phyloP scores from a whole-genome alignment of 2,797 vertebrate species.

The Hemitrygon akajei region DNA sequence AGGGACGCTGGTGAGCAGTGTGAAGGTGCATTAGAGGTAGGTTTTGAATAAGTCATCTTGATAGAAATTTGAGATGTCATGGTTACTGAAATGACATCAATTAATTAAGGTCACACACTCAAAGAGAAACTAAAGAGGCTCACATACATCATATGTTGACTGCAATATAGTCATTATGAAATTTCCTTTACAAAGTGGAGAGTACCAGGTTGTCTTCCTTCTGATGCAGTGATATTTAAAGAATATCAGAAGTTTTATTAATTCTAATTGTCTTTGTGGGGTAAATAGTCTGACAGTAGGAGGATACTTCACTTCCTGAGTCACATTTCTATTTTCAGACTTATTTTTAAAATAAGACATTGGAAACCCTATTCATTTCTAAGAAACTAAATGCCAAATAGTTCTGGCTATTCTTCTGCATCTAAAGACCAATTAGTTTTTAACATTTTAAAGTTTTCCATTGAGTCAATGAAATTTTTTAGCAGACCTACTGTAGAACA shows the following conservation, averaged over 20 bases:
- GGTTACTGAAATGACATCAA: background rate
- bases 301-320: background rate
- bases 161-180: constrained; percentile 29
- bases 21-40: background rate
- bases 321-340: background rate
- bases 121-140: constrained; percentile 24
- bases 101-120: constrained; percentile 33
- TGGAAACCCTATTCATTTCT: background rate
- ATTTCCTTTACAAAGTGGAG: constrained; percentile 32
- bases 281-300: background rate
- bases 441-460: background rate
- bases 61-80: constrained; percentile 4
- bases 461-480: background rate
- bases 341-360: background rate
- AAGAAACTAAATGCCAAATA: background rate
- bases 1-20: no score
- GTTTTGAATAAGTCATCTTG: background rate
- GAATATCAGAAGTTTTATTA: background rate
- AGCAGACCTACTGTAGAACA: background rate
- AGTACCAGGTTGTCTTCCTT: background rate
- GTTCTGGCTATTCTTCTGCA: background rate
- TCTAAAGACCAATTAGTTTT: background rate
- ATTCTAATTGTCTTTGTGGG: background rate
- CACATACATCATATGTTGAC: background rate
- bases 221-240: background rate